A percentile compares a stretch with the other conserved stretches of the same genome.
Conservation (phyloP, 2,888 invertebrate genomes). For the Oscheius sp. region DNA sequence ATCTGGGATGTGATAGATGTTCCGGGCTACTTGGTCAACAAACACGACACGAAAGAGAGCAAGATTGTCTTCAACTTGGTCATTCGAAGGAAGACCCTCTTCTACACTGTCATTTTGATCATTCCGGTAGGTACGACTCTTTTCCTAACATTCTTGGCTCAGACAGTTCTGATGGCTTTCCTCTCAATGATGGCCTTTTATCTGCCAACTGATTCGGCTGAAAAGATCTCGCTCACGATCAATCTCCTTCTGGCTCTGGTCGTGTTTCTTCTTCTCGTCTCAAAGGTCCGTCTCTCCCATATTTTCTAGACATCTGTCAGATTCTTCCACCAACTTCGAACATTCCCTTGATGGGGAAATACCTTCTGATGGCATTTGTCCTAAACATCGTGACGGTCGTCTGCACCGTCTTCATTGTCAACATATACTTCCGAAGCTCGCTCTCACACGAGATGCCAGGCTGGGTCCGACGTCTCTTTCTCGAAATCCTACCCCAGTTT, state of each 20-base stretch:
- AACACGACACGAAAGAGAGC: constrained; percentile 60
- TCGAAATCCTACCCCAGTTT: constrained; percentile 82
- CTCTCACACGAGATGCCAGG: constrained; percentile 97
- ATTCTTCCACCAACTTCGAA: constrained; percentile 98
- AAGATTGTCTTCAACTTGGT: constrained; percentile 69
- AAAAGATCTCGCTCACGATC: constrained; percentile 89
- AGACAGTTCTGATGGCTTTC: constrained; percentile 95
- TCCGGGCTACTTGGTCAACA: constrained; percentile 74
- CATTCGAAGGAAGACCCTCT: constrained; percentile 86
- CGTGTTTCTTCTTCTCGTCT: constrained; percentile 96
- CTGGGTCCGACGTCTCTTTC: constrained; percentile 90
- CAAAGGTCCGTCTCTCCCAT: constrained; percentile 78
- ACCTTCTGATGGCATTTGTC: constrained; percentile 95
- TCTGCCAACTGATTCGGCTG: constrained; percentile 90
- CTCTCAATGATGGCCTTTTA: constrained; percentile 90
- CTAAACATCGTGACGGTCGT: constrained; percentile 99
- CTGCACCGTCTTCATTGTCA: constrained; percentile 75
- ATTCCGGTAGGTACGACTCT: constrained; percentile 75
- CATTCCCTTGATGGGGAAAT: constrained; percentile 97
- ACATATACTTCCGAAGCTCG: constrained; percentile 98
- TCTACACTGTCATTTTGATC: constrained; percentile 99
- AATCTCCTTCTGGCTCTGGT: constrained; percentile 92
- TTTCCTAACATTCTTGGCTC: constrained; percentile 76
- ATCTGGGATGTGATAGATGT: constrained; percentile 91
- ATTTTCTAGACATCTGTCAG: constrained; percentile 55